phyloP scores from a whole-genome alignment of 2,888 invertebrate species.

The Odontomyia ornata region DNA sequence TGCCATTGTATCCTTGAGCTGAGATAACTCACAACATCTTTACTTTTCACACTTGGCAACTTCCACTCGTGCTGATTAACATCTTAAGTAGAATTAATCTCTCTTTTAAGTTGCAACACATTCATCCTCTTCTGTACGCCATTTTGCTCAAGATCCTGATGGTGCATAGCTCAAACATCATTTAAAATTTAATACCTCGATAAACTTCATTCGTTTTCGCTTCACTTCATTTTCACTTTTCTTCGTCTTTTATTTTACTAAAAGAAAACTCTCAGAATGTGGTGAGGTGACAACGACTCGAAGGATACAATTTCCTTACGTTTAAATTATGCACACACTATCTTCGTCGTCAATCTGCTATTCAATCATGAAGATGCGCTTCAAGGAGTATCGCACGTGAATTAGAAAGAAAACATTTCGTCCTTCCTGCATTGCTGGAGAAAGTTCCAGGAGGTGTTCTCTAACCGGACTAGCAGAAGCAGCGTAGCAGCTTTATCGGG shows the following conservation, averaged over 20 bases:
- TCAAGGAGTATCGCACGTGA: not conserved
- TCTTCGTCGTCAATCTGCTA: constrained; percentile 30
- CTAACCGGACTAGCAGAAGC: no score
- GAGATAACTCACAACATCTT: not conserved
- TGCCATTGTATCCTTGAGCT: not conserved
- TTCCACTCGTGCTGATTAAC: constrained; percentile 3
- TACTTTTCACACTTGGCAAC: not conserved
- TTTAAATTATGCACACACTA: constrained; percentile 36
- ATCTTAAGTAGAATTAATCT: constrained; percentile 36
- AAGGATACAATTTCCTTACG: constrained; percentile 30
- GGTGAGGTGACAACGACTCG: not conserved
- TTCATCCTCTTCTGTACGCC: not conserved
- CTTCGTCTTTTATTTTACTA: not conserved
- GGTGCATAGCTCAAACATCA: constrained; percentile 21
- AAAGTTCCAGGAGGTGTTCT: no score
- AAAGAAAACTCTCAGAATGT: not conserved
- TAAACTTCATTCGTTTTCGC: constrained; percentile 30
- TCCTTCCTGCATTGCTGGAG: no score
- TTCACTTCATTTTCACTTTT: constrained; percentile 10
- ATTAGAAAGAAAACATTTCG: no score
- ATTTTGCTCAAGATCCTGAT: not conserved
- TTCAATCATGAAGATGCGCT: constrained; percentile 26
- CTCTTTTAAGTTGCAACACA: not conserved
- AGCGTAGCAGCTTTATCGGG: no score
- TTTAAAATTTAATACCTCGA: constrained; percentile 28